These are phyloP conservation scores for Ormyrus labotus DNA, from an alignment of 2,888 invertebrate species.

Conservation along the genomic window DNA sequence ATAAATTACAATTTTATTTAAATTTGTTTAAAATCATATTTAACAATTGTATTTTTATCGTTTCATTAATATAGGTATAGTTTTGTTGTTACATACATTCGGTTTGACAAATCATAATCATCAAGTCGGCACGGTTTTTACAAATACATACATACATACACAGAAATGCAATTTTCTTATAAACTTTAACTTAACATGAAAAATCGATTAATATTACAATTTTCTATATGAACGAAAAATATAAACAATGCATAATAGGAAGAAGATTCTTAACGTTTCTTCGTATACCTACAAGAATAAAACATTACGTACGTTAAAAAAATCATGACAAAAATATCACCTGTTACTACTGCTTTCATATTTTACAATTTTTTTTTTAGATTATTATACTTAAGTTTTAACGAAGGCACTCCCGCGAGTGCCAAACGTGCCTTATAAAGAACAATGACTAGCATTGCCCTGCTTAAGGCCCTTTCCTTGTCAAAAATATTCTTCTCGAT, in stretches of 20 bases:
- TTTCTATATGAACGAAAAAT: conserved; percentile 17
- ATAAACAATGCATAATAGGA: conserved; percentile 33
- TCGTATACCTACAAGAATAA: conserved; percentile 35
- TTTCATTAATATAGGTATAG: conserved; percentile 49
- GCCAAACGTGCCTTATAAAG: conserved; percentile 33
- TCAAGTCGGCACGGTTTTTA: conserved; percentile 48
- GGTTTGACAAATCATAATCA: conserved; percentile 46
- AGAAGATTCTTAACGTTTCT: conserved; percentile 33
- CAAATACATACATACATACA: conserved; percentile 53
- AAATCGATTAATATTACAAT: conserved; percentile 33
- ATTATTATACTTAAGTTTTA: conserved; percentile 34
- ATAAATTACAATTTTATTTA: conserved; percentile 74
- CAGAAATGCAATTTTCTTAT: conserved; percentile 48
- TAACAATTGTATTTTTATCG: conserved; percentile 68
- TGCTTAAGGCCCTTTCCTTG: conserved; percentile 34
- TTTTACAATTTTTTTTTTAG: conserved; percentile 44
- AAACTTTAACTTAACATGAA: conserved; percentile 52
- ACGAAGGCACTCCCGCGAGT: conserved; percentile 26
- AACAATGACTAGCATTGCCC: conserved; percentile 49
- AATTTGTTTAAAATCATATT: conserved; percentile 69
- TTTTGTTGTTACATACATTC: conserved; percentile 54
- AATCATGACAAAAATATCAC: conserved; percentile 44
- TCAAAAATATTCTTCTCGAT: conserved; percentile 49
- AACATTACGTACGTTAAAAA: conserved; percentile 36
- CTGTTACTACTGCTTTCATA: conserved; percentile 35